These are phyloP conservation scores for Achatina immaculata DNA, from an alignment of 1,140 invertebrate genomes.

Conservation along the genomic window DNA sequence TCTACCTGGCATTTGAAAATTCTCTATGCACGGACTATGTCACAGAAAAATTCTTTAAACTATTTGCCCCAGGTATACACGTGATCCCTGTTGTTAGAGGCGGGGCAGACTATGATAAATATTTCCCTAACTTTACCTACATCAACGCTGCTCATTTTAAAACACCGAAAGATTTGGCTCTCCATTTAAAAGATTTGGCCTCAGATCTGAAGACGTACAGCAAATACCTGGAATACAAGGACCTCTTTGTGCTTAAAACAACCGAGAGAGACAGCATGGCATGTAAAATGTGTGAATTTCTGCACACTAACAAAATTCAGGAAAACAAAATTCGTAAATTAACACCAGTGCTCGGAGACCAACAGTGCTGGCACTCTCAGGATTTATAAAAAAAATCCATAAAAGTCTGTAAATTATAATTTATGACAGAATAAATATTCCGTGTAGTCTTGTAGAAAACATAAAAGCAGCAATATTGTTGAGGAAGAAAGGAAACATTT, in stretches of 20 bases:
- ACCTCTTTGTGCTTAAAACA: not conserved
- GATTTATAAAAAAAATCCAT: too few relatives aligned
- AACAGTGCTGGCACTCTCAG: not conserved
- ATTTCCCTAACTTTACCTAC: constrained; percentile 17
- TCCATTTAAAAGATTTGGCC: constrained; percentile 17
- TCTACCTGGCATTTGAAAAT: constrained; percentile 36
- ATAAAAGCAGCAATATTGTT: too few relatives aligned
- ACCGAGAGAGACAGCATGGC: not conserved
- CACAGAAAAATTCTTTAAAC: constrained; percentile 32
- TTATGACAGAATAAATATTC: too few relatives aligned
- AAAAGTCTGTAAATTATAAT: too few relatives aligned
- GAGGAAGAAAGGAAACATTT: too few relatives aligned
- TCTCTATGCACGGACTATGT: constrained; percentile 28
- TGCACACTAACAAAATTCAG: not conserved
- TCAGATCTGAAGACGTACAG: constrained; percentile 29
- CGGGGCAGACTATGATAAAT: constrained; percentile 12
- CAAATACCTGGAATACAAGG: constrained; percentile 22
- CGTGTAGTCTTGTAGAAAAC: too few relatives aligned
- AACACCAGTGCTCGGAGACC: not conserved
- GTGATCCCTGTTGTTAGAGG: constrained; percentile 36
- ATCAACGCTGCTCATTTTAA: constrained; percentile 34
- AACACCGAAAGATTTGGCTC: constrained; percentile 21
- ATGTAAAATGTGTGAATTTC: not conserved
- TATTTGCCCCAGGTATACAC: not conserved
- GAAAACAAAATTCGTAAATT: not conserved